Percentiles rank a stretch among this genome's conserved stretches.
These are phyloP conservation scores for Hippasteria phrygiana DNA, from an alignment of 53 echinoderm and acorn worm species.

Conservation along the genomic window DNA sequence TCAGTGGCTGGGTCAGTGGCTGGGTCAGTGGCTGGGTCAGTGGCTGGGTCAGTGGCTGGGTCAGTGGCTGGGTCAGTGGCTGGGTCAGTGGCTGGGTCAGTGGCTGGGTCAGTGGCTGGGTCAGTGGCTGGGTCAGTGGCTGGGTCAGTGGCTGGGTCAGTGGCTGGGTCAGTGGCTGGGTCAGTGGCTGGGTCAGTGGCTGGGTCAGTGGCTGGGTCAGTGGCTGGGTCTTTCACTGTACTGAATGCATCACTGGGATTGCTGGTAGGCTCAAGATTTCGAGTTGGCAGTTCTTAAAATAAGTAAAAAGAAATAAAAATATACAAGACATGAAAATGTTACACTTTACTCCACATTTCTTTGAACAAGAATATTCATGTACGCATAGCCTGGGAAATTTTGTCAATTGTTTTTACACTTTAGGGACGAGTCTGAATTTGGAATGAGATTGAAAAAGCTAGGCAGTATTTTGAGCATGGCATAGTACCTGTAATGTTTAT, in stretches of 20 bases:
- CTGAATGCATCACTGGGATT: no score
- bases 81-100: constrained; percentile 16
- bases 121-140: constrained; percentile 37
- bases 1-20: constrained; percentile 31
- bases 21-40: constrained; percentile 19
- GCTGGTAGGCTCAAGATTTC: neutral
- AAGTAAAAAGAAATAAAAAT: neutral
- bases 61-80: constrained; percentile 33
- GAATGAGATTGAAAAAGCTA: no score
- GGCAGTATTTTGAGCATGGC: no score
- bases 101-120: constrained; percentile 25
- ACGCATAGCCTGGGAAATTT: no score
- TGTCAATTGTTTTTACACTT: no score
- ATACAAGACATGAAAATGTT: no score
- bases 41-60: constrained; percentile 25
- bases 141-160: constrained; percentile 28
- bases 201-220: constrained; percentile 38
- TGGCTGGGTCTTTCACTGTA: constrained; percentile 48
- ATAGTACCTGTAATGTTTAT: no score
- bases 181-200: constrained; percentile 39
- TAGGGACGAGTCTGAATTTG: no score
- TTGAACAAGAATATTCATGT: no score
- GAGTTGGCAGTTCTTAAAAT: neutral
- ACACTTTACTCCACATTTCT: no score
- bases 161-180: constrained; percentile 20